Evolutionary conservation across 64 coral and sea anemone species (phyloP), one percentile per base, ranked within the genome.

Genomic region (Hydrozoanthus tunicans): DNA sequence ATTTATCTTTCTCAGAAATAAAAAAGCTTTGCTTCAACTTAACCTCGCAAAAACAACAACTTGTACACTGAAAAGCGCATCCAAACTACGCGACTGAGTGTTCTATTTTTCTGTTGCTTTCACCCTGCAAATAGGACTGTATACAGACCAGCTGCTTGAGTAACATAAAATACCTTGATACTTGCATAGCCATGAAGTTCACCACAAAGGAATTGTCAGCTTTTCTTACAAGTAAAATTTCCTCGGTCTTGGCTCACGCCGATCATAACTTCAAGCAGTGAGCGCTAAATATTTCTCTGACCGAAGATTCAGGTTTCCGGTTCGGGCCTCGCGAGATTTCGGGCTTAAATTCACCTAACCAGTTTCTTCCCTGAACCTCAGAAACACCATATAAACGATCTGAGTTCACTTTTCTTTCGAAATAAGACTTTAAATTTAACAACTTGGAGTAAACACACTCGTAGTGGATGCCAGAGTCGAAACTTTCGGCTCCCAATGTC

Each of bases 311-410:
- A 43, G 24, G 69, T 88, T 88, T 88, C 84, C 84, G 84, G 84
- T 88, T 74, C 54, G 56, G 17, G 56, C 56, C 68, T 74, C 68
- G 67, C 68, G 24, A 88, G 84, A 59, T 72, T 75, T 88, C 56
- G 84, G 12, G 68, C n/a, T 74, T 43, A 58, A 61, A 73, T 88
- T 74, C 74, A 12, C 84, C 84, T 9, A 88, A 67, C 59, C 55
- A 43, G 57, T 26, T 88, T 27, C 68, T 26, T 88, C 59, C 68
- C 20, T 88, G 56, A n/a, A 59, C 56, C 69, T 88, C 69, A 88
- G 69, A 74, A 88, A 88, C 69, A 88, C 52, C 68, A 88, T 88
- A 88, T 88, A 88, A 88, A 73, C 69, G 56, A 88, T 88, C 84
- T 61, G 57, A 10, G 12, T 5, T 60, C 55, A 88, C 84, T 60